These are phyloP conservation scores for Rotaria sp. DNA, from an alignment of 2,888 invertebrate species.

Conservation along the genomic window DNA sequence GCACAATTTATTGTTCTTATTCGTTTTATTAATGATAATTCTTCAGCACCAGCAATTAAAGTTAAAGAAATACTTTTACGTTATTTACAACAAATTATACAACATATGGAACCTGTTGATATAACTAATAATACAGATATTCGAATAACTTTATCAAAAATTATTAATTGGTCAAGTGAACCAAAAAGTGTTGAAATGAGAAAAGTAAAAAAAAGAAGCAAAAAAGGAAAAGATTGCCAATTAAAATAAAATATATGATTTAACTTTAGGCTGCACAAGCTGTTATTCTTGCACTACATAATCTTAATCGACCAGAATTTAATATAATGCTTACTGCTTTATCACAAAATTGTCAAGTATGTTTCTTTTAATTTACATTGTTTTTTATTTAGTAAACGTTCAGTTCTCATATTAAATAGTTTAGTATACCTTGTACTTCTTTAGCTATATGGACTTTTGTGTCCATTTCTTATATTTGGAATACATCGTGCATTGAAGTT, in stretches of 20 bases:
- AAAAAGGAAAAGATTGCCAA: neutral
- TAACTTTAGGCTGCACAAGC: constrained; percentile 59
- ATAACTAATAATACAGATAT: constrained; percentile 62
- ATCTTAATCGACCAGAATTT: constrained; percentile 80
- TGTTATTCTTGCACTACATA: constrained; percentile 74
- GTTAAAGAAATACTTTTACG: constrained; percentile 57
- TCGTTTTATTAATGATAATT: constrained; percentile 77
- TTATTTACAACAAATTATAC: constrained; percentile 56
- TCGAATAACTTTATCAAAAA: constrained; percentile 64
- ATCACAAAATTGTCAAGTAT: constrained; percentile 52
- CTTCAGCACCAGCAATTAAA: constrained; percentile 75
- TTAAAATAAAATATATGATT: neutral
- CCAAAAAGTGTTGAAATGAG: constrained; percentile 64
- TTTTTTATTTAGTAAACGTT: too few relatives aligned
- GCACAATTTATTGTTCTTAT: constrained; percentile 62
- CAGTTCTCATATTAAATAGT: too few relatives aligned
- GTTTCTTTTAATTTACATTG: neutral
- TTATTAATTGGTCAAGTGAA: constrained; percentile 69
- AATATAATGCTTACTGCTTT: constrained; percentile 64
- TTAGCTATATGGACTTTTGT: too few relatives aligned
- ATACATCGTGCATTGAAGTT: too few relatives aligned
- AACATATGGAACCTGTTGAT: constrained; percentile 56
- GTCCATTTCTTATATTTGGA: too few relatives aligned
- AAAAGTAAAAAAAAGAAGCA: constrained; percentile 52
- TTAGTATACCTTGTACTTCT: too few relatives aligned